Conservation (phyloP, 37 sponge, comb jelly and placozoan species). For the Tethya wilhelma region DNA sequence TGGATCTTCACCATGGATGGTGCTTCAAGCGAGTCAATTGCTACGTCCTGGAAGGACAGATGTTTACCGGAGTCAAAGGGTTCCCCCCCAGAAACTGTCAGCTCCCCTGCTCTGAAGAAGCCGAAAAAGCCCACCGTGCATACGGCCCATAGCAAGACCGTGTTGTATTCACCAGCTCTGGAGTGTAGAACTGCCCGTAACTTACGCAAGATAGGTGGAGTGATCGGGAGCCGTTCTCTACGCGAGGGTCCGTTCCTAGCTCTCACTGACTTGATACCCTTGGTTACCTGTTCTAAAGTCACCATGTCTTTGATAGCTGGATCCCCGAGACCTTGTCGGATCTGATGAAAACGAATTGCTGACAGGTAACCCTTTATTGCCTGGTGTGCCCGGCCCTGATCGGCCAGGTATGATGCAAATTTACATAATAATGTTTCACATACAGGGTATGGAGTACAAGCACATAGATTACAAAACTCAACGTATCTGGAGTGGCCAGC, state of each 20-base stretch:
- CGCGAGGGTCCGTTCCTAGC: not conserved
- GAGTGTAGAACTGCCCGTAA: not conserved
- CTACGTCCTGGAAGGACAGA: constrained; percentile 7
- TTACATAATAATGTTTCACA: not conserved
- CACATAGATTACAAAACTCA: not conserved
- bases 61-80: constrained; percentile 1
- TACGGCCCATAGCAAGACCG: constrained; percentile 48
- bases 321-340: too few species aligned
- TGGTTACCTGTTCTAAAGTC: not conserved
- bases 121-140: constrained; percentile 31
- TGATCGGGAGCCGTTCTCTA: constrained; percentile 3
- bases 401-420: not conserved
- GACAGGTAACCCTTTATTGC: constrained; percentile 39
- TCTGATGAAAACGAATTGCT: too few species aligned
- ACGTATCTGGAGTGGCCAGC: not conserved
- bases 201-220: constrained; percentile 4
- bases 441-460: not conserved
- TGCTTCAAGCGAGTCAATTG: not conserved
- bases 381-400: not conserved
- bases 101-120: constrained; percentile 28
- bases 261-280: not conserved
- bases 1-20: not conserved
- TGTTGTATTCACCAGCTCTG: not conserved
- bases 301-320: not conserved
- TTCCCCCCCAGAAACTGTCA: too few species aligned